A percentile compares a stretch with the other conserved stretches of the same genome.
Evolutionary conservation across 2,797 vertebrate genomes (phyloP).

Genomic region (Acanthornis magna): DNA sequence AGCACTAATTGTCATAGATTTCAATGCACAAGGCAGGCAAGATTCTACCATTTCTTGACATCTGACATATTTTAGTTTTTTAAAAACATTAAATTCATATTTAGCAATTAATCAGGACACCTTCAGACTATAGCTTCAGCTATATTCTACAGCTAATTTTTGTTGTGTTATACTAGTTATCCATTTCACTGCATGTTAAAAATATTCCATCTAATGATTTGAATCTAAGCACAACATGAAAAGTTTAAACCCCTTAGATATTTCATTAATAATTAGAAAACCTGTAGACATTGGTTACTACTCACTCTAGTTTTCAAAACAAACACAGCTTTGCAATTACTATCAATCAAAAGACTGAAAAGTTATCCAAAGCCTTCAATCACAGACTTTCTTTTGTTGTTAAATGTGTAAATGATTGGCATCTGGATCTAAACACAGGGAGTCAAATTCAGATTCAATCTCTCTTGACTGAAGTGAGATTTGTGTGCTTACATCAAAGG

Average conservation of each 20-base stretch:
- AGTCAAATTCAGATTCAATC: not conserved
- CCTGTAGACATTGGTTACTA: not conserved
- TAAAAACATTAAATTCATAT: not conserved
- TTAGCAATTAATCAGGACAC: not conserved
- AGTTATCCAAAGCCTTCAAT: not conserved
- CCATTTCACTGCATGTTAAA: not conserved
- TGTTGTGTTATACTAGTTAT: not conserved
- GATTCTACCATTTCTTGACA: not conserved
- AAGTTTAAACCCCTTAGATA: not conserved
- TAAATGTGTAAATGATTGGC: not conserved
- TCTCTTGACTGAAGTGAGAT: not conserved
- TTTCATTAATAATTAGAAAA: not conserved
- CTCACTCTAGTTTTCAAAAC: not conserved
- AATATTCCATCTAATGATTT: not conserved
- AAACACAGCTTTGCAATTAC: not conserved
- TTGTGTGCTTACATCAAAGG: not conserved
- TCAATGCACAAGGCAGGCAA: not conserved
- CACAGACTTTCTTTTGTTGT: not conserved
- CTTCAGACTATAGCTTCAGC: not conserved
- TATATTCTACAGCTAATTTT: not conserved
- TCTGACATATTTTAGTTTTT: not conserved
- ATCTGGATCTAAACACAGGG: not conserved
- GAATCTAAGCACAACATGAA: not conserved
- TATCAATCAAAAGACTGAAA: not conserved
- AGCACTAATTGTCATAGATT: not conserved